Evolutionary conservation across 2,113 vertebrate species (phyloP).

Genomic region (Centropus unirufus): DNA sequence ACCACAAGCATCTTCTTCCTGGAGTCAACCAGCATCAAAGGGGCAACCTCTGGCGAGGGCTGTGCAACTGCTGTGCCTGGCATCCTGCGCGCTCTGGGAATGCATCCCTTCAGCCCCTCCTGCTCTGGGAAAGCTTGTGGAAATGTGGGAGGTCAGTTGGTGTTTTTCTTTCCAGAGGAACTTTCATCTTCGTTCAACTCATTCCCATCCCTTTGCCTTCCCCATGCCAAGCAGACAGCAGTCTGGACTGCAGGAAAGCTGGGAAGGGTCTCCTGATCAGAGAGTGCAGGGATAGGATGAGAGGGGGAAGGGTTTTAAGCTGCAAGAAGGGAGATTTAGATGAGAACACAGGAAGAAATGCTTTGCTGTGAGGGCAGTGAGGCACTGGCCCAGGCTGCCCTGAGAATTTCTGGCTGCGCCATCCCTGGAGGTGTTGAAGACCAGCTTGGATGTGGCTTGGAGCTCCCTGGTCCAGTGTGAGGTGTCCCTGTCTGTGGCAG

Average conservation of each 20-base stretch:
- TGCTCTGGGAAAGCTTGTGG: background rate
- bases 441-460: too few relatives aligned
- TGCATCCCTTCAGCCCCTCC: background rate
- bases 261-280: too few relatives aligned
- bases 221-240: background rate
- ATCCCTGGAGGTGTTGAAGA: too few relatives aligned
- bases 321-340: too few relatives aligned
- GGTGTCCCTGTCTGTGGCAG: too few relatives aligned
- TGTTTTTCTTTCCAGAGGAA: background rate
- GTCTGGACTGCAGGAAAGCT: background rate
- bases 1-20: background rate
- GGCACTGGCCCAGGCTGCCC: too few relatives aligned
- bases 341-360: too few relatives aligned
- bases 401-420: too few relatives aligned
- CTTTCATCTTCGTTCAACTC: background rate
- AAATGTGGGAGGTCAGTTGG: background rate
- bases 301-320: too few relatives aligned
- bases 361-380: too few relatives aligned
- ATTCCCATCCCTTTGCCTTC: background rate
- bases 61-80: fast-evolving
- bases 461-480: too few relatives aligned
- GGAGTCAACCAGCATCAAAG: background rate
- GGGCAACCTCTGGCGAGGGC: background rate
- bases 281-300: too few relatives aligned
- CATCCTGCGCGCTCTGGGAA: background rate